These are phyloP conservation scores for Saguinus midas DNA, from an alignment of 2,113 vertebrate species.

Conservation along the genomic window DNA sequence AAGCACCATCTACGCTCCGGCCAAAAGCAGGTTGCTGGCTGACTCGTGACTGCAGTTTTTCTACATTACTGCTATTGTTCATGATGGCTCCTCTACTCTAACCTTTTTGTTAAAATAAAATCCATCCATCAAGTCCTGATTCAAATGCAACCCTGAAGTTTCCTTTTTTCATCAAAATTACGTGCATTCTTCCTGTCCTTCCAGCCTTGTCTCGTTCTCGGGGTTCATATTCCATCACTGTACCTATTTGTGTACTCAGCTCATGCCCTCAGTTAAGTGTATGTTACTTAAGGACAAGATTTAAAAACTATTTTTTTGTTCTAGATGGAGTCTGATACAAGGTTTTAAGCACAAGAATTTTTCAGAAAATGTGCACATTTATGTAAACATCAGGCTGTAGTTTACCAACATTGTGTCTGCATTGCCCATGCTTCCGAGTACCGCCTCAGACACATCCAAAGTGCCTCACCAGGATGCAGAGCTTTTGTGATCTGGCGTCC, in stretches of 20 bases:
- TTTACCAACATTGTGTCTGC: background rate
- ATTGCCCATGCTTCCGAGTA: background rate
- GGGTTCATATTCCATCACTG: background rate
- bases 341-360: background rate
- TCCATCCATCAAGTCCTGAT: background rate
- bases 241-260: background rate
- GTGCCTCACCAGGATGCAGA: background rate
- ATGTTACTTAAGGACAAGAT: background rate
- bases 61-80: background rate
- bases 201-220: background rate
- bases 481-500: background rate
- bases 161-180: background rate
- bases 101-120: constrained; percentile 4
- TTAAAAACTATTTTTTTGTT: background rate
- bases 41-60: background rate
- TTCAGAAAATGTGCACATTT: background rate
- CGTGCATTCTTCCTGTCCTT: background rate
- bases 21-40: background rate
- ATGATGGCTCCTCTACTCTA: background rate
- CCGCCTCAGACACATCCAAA: background rate
- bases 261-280: background rate
- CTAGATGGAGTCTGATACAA: background rate
- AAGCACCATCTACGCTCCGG: background rate
- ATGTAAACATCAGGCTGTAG: background rate
- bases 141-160: background rate